phyloP scores from a whole-genome alignment of 2,113 vertebrate genomes.

The Diphyllodes magnificus region DNA sequence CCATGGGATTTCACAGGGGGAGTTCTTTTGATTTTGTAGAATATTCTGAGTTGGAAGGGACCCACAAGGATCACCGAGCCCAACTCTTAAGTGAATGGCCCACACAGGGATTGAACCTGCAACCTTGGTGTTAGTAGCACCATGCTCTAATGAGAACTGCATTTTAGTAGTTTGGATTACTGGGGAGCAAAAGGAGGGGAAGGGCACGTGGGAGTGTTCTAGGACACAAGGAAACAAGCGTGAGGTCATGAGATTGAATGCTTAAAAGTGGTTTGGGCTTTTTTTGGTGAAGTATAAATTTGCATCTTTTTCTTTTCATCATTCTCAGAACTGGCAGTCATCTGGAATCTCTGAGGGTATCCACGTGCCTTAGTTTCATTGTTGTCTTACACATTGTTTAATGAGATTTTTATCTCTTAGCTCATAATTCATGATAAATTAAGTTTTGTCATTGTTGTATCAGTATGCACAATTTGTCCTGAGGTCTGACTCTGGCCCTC shows the following conservation, averaged over 20 bases:
- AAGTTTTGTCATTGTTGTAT: background rate
- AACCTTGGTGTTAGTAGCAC: background rate
- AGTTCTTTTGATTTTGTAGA: background rate
- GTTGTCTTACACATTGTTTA: background rate
- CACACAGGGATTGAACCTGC: background rate
- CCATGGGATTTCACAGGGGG: background rate
- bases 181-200: background rate
- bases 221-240: background rate
- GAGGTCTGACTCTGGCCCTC: background rate
- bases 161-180: background rate
- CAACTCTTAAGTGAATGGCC: background rate
- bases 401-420: background rate
- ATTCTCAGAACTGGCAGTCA: background rate
- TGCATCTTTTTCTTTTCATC: background rate
- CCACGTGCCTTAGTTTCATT: background rate
- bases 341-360: background rate
- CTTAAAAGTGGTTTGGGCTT: background rate
- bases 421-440: background rate
- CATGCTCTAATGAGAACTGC: background rate
- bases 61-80: background rate
- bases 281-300: background rate
- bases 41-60: background rate
- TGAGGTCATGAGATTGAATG: background rate
- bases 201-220: fast-evolving
- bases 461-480: background rate